phyloP scores from a whole-genome alignment of 2,888 invertebrate genomes.

The Dastarcus helophoroides region DNA sequence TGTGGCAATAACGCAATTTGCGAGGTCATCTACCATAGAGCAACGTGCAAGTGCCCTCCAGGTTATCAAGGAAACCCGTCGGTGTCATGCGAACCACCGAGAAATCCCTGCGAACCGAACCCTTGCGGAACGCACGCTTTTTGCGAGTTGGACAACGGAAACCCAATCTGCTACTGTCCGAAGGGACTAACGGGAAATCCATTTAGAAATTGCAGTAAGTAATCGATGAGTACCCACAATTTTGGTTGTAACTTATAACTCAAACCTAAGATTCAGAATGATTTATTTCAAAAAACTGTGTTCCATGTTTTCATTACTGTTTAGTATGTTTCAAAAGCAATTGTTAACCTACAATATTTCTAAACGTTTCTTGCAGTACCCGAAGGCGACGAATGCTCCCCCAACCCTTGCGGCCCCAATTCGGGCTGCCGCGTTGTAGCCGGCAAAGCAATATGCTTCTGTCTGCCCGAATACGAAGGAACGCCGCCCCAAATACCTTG shows the following conservation, averaged over 20 bases:
- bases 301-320: too few species aligned
- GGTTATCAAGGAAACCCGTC: conserved; percentile 73
- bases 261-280: too few species aligned
- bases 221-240: too few species aligned
- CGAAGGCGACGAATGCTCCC: conserved; percentile 72
- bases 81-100: conserved; percentile 58
- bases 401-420: conserved; percentile 74
- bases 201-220: conserved; percentile 82
- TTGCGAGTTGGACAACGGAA: conserved; percentile 74
- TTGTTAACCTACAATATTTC: neutral
- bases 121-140: conserved; percentile 80
- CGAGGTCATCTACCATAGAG: conserved; percentile 66
- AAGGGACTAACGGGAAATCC: conserved; percentile 86
- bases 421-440: conserved; percentile 70
- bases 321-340: too few species aligned
- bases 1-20: conserved; percentile 75
- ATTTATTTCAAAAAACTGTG: too few species aligned
- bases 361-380: conserved; percentile 52
- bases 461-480: conserved; percentile 77
- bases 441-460: conserved; percentile 73
- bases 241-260: neutral
- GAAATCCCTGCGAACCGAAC: conserved; percentile 69
- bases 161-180: conserved; percentile 81
- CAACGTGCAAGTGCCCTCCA: conserved; percentile 69
- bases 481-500: conserved; percentile 66